These are phyloP conservation scores for Thunnus thynnus DNA, from an alignment of 2,113 vertebrate genomes.

Conservation along the genomic window DNA sequence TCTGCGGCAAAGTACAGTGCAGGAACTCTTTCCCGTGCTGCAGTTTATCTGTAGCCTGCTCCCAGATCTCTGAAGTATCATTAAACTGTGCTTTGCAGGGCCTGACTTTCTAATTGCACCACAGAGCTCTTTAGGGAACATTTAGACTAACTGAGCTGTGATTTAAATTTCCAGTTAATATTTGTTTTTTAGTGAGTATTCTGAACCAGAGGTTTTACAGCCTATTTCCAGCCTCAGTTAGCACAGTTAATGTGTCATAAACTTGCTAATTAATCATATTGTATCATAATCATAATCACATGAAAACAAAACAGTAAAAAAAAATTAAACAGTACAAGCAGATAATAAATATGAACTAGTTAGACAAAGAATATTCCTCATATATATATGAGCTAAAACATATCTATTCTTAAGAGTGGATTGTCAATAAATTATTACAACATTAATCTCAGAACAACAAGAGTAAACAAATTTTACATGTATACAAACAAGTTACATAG, in stretches of 20 bases:
- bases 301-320: too few species aligned
- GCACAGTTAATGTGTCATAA: not conserved
- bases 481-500: too few species aligned
- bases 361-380: too few species aligned
- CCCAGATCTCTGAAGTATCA: slow-evolving; percentile 8
- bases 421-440: too few species aligned
- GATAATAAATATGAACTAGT: too few species aligned
- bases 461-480: too few species aligned
- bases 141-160: slow-evolving; percentile 27
- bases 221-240: slow-evolving; percentile 24
- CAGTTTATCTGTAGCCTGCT: not conserved
- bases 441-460: too few species aligned
- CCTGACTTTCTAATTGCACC: slow-evolving; percentile 1
- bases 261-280: slow-evolving; percentile 4
- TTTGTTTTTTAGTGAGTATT: slow-evolving; percentile 9
- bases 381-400: too few species aligned
- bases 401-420: too few species aligned
- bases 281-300: not conserved
- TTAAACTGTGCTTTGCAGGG: slow-evolving; percentile 18
- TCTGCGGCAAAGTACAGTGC: not conserved
- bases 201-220: slow-evolving; percentile 1
- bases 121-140: slow-evolving; percentile 39
- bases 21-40: not conserved
- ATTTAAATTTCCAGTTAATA: slow-evolving; percentile 21
- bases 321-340: too few species aligned